Base-by-base conservation (phyloP, 2,113 vertebrate genomes). In the Donacobius atricapilla region DNA sequence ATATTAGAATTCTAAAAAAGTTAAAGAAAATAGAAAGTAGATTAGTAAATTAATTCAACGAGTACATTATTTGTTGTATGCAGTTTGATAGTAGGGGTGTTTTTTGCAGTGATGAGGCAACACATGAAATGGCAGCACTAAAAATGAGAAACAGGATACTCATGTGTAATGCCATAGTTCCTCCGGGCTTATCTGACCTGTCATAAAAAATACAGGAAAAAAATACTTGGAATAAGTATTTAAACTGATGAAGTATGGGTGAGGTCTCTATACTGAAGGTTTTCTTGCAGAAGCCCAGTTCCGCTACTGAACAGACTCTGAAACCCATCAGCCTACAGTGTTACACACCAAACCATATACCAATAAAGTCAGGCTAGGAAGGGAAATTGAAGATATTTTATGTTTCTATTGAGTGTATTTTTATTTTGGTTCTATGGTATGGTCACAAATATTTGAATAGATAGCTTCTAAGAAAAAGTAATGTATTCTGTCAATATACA, bases 191-290 rank as follows among this genome's bases (percentile, higher is more conserved):
- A 37, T 39, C 44, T 50, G 15, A 79, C 7, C 24, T 90, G 18
- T 45, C 21, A 47, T 27, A 42, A 89, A 16, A 15, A 58, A 83
- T 20, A 12, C 2, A n/a, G 25, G 6, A 47, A 71, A 51, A 42
- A 24, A 28, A 68, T 71, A 35, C 11, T 37, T n/a, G 51, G 56
- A 73, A 50, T 47, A 73, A 71, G 1, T 5, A 1, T 80, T 93
- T 83, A 17, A 64, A 2, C 37, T 4, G 0, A 31, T 53, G 18
- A 19, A 44, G 4, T 58, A 35, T 54, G 18, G 69, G 30, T 2
- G 2, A 50, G 63, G 16, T 58, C 33, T 78, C 27, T 68, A 2
- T 50, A 45, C 4, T 44, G 24, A 54, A 17, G 2, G 0, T 1
- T 27, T 77, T 60, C 45, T 70, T 83, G 31, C 10, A 40, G 70